Conservation (phyloP, 1,140 invertebrate genomes). For the Leptinotarsa undecemlineata region DNA sequence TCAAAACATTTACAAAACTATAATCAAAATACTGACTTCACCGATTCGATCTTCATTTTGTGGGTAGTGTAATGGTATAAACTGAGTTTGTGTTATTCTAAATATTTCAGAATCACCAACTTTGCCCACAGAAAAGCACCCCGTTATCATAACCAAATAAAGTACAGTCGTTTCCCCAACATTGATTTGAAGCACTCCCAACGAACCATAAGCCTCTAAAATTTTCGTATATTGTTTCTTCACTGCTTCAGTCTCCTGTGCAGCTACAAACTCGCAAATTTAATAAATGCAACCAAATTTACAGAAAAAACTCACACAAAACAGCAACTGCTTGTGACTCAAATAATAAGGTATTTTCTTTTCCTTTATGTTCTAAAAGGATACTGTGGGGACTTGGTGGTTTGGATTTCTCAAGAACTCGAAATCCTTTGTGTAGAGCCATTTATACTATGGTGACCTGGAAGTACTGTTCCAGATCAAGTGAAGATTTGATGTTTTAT, state of each 20-base stretch:
- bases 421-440: slow-evolving; percentile 92
- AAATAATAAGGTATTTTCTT: slow-evolving; percentile 84
- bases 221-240: slow-evolving; percentile 87
- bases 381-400: slow-evolving; percentile 87
- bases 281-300: too few relatives aligned
- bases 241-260: slow-evolving; percentile 84
- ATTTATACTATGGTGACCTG: slow-evolving; percentile 58
- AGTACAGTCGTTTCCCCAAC: slow-evolving; percentile 80
- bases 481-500: neutral
- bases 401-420: slow-evolving; percentile 84
- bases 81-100: slow-evolving; percentile 87
- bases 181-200: slow-evolving; percentile 87
- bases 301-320: slow-evolving; percentile 65
- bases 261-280: slow-evolving; percentile 56
- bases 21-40: slow-evolving; percentile 59
- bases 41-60: slow-evolving; percentile 78
- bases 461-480: neutral
- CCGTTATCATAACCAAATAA: slow-evolving; percentile 91
- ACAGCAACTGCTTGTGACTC: slow-evolving; percentile 88
- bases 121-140: slow-evolving; percentile 93
- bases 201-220: slow-evolving; percentile 89
- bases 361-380: slow-evolving; percentile 84
- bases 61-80: slow-evolving; percentile 83
- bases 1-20: neutral
- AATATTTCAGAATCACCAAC: slow-evolving; percentile 92